Percentiles rank a stretch among this genome's conserved stretches.
Evolutionary conservation across 2,113 vertebrate genomes (phyloP).

Genomic region (Lethenteron reissneri): DNA sequence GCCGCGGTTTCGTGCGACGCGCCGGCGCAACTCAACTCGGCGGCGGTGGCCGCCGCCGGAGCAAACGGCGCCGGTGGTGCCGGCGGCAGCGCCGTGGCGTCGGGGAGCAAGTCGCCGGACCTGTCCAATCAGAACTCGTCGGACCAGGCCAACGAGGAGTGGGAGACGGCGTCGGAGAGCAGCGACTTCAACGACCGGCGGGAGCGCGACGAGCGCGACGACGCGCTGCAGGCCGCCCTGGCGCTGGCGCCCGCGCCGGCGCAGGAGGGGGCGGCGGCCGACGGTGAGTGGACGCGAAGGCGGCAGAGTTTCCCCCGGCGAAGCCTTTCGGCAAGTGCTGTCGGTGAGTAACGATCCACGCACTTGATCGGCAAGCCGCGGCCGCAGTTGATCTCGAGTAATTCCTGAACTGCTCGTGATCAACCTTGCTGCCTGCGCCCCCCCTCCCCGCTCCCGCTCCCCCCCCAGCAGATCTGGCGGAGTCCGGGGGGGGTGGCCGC

Average conservation of each 20-base stretch:
- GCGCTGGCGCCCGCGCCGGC: too few relatives aligned
- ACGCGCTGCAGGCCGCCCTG: too few relatives aligned
- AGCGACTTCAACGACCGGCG: conserved; percentile 69
- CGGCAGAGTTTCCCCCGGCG: too few relatives aligned
- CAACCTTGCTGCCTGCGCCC: conserved; percentile 14
- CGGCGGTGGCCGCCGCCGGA: neutral
- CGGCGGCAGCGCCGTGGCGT: conserved; percentile 13
- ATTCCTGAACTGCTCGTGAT: too few relatives aligned
- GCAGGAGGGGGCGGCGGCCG: too few relatives aligned
- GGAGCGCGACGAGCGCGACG: conserved; percentile 33
- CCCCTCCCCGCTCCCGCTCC: conserved; percentile 25
- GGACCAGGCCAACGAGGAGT: conserved; percentile 77
- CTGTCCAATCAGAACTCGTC: conserved; percentile 64
- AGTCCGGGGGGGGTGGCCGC: conserved; percentile 18
- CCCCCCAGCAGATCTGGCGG: conserved; percentile 18
- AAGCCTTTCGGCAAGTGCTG: too few relatives aligned
- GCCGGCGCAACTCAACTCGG: conserved; percentile 16
- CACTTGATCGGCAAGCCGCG: too few relatives aligned
- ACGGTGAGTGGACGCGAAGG: too few relatives aligned
- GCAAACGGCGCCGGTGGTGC: conserved; percentile 17
- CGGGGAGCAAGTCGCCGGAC: conserved; percentile 58
- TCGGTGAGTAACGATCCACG: too few relatives aligned
- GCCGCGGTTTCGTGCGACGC: conserved; percentile 22
- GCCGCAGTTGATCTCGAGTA: too few relatives aligned
- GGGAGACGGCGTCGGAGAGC: conserved; percentile 75